Evolutionary conservation across 2,113 vertebrate genomes (phyloP).

Genomic region (Regulus satrapa): DNA sequence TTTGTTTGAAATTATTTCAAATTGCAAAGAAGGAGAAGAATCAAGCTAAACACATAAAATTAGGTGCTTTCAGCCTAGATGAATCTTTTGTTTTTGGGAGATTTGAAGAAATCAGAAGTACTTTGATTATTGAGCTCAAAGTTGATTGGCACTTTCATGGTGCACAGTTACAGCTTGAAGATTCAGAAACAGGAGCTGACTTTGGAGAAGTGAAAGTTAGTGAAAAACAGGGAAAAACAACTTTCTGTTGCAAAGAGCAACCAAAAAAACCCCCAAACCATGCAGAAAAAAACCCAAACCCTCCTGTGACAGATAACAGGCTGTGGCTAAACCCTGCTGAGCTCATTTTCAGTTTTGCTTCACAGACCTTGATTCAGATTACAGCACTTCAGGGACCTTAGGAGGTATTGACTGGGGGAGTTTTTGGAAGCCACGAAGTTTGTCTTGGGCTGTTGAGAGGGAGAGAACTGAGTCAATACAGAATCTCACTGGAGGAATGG

Average conservation of each 20-base stretch:
- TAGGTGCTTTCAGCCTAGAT: background rate
- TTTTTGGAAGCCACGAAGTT: conserved; percentile 26
- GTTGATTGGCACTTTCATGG: background rate
- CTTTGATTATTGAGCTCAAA: background rate
- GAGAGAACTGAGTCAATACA: background rate
- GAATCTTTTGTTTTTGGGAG: background rate
- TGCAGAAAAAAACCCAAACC: background rate
- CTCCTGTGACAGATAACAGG: conserved; percentile 46
- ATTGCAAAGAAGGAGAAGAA: background rate
- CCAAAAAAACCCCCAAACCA: background rate
- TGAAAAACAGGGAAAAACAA: too few relatives aligned
- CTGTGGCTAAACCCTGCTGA: conserved; percentile 34
- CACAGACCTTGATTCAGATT: conserved; percentile 56
- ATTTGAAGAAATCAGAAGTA: background rate
- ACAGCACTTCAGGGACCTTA: conserved; percentile 13
- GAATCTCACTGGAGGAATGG: background rate
- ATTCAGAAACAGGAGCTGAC: background rate
- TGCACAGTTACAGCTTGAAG: background rate
- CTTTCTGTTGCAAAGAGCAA: background rate
- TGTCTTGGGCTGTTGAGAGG: background rate
- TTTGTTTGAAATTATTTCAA: background rate
- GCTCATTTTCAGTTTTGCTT: conserved; percentile 62
- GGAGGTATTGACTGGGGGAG: conserved; percentile 41
- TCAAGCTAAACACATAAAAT: background rate
- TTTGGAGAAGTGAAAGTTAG: background rate